These are phyloP conservation scores for Poecilia gillii DNA, from an alignment of 2,797 vertebrate genomes.

Conservation along the genomic window DNA sequence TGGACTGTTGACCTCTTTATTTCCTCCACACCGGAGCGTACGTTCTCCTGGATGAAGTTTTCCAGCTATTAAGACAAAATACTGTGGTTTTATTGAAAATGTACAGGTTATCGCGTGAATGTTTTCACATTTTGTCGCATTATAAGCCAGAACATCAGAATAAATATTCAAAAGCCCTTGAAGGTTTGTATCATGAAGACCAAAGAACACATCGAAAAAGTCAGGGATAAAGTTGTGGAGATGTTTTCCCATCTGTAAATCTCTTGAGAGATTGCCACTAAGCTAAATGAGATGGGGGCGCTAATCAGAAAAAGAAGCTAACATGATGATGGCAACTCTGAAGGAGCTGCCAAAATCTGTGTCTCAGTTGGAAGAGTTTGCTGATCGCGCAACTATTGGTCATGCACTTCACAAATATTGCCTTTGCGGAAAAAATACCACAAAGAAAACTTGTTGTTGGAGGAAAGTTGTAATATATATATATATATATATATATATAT, in stretches of 20 bases:
- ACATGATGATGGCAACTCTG: neutral
- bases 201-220: neutral
- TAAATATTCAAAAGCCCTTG: neutral
- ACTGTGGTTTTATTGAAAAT: slow-evolving; percentile 23
- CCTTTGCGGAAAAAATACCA: neutral
- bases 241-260: neutral
- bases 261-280: neutral
- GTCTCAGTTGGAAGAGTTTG: neutral
- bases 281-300: neutral
- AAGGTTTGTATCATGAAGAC: neutral
- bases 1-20: slow-evolving; percentile 76
- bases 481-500: no score
- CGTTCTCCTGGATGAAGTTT: slow-evolving; percentile 83
- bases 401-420: neutral
- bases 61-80: slow-evolving; percentile 76
- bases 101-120: neutral
- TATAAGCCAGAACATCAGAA: neutral
- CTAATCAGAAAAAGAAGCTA: neutral
- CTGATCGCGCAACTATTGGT: neutral
- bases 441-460: neutral
- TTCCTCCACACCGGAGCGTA: slow-evolving; percentile 79
- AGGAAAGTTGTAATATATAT: neutral
- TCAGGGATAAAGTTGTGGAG: neutral
- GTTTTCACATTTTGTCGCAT: neutral
- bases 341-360: neutral